Evolutionary conservation across 1,140 invertebrate species (phyloP), one percentile per base, ranked within the genome.

Genomic region (Diprion similis): DNA sequence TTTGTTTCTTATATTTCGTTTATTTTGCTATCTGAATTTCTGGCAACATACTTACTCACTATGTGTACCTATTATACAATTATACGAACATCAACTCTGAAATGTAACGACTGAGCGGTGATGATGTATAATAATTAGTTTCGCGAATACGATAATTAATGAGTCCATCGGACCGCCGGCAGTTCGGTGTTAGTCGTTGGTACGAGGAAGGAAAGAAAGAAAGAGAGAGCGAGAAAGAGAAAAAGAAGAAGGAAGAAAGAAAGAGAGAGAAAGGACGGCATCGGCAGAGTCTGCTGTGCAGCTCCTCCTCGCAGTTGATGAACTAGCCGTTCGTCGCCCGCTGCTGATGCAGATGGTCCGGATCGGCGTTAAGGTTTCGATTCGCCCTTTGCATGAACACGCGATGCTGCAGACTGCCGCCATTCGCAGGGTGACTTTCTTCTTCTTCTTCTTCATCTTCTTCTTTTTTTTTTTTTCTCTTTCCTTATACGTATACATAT

Each of bases 401-500:
- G 24, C 24, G 24, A 37, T 37, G 24, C 24, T 37, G 24, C 24
- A 3, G 24, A 37, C n/a, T n/a, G 24, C 6, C 24, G 24, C 24
- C 24, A 37, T 37, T 37, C 24, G n/a, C n/a, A n/a, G n/a, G n/a
- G n/a, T n/a, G n/a, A n/a, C 10, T 51, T 59, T 17, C 51, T 59
- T 17, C 6, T 59, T 9, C 9, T 0, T 17, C n/a, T 59, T 59
- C 51, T 72, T 73, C 73, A 78, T 79, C 68, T 81, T 78, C 82
- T 83, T 83, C 82, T 37, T 37, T 37, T 3, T 37, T 37, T 37
- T 3, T 37, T 37, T 37, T 3, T 37, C 24, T 37, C 1, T 37
- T 37, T 37, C 2, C 6, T 4, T 1, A 37, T 37, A n/a, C n/a
- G n/a, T n/a, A n/a, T n/a, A n/a, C n/a, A n/a, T n/a, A n/a, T n/a